phyloP scores from a whole-genome alignment of 2,797 vertebrate genomes.

The Myotis daubentonii region DNA sequence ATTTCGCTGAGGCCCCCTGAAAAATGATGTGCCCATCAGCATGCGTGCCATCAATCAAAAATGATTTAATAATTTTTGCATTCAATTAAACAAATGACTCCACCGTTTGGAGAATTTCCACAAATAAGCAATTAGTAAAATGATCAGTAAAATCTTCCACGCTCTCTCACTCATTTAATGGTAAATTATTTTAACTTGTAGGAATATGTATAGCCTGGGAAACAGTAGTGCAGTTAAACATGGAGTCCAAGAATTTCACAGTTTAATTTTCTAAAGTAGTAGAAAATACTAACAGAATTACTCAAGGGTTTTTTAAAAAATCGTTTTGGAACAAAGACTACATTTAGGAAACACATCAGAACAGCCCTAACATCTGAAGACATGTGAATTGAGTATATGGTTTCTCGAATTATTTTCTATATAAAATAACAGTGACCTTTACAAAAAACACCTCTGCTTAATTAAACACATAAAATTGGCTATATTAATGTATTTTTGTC shows the following conservation, averaged over 20 bases:
- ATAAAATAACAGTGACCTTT: constrained; percentile 31
- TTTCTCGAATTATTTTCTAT: constrained; percentile 48
- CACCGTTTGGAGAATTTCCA: constrained; percentile 56
- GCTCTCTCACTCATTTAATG: neutral
- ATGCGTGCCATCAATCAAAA: constrained; percentile 47
- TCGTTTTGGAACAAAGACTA: constrained; percentile 51
- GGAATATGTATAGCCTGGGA: constrained; percentile 38
- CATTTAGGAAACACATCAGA: constrained; percentile 52
- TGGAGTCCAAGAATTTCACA: constrained; percentile 24
- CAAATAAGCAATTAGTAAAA: constrained; percentile 65
- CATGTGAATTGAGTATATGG: neutral
- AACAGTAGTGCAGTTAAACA: constrained; percentile 14
- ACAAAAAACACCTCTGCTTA: constrained; percentile 21
- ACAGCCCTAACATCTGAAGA: constrained; percentile 27
- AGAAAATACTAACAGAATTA: constrained; percentile 50
- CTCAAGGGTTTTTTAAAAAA: neutral
- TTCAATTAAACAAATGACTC: constrained; percentile 57
- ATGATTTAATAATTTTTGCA: constrained; percentile 61
- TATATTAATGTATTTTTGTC: constrained; percentile 48
- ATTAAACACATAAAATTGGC: constrained; percentile 49
- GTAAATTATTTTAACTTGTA: constrained; percentile 47
- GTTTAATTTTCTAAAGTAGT: constrained; percentile 41
- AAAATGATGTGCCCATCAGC: constrained; percentile 37
- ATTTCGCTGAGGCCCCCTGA: neutral
- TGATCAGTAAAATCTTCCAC: constrained; percentile 43